Base-by-base conservation (phyloP, 2,113 vertebrate genomes). In the Oncorhynchus keta region DNA sequence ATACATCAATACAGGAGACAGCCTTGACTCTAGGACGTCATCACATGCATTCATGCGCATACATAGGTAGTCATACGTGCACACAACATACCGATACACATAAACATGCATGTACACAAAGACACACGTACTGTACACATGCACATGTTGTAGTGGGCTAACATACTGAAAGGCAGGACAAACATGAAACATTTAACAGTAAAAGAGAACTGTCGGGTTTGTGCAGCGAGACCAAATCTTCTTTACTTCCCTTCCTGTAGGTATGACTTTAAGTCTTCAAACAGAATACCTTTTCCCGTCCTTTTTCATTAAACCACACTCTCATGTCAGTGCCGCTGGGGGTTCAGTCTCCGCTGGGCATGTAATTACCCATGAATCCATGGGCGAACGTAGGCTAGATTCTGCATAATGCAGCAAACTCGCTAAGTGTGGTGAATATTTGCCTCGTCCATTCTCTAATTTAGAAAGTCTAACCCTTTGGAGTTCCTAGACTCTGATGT, bases 391-490 rank as follows among this genome's bases (percentile, higher is more conserved):
- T 8, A 26, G 61, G 68, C 79, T 70, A 83, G 75, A 76, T 79
- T 81, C 76, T 0, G 26, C 74, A 57, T 76, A 57, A 55, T 81
- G 74, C 67, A 76, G 51, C 5, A 55, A 55, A 85, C 82, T 64
- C 73, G 32, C 79, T 85, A 87, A 86, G 82, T 85, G 83, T 84
- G 82, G 83, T 68, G 85, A 84, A 84, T 83, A 87, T 90, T 89
- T 86, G 80, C 84, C 81, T 90, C 79, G 84, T 89, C 83, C 77
- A 83, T 89, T 89, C 86, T 82, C 85, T 82, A 84, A 88, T 81
- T 87, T 81, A 87, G 83, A 68, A 79, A 83, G 72, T 85, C 77
- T 76, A 78, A 79, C 32, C 73, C 68, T 59, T 80, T 83, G 79
- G 67, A 73, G 73, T 79, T 77, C 85, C 70, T 78, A 75, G 75